phyloP scores from a whole-genome alignment of 2,113 vertebrate genomes.

The Camelus bactrianus region DNA sequence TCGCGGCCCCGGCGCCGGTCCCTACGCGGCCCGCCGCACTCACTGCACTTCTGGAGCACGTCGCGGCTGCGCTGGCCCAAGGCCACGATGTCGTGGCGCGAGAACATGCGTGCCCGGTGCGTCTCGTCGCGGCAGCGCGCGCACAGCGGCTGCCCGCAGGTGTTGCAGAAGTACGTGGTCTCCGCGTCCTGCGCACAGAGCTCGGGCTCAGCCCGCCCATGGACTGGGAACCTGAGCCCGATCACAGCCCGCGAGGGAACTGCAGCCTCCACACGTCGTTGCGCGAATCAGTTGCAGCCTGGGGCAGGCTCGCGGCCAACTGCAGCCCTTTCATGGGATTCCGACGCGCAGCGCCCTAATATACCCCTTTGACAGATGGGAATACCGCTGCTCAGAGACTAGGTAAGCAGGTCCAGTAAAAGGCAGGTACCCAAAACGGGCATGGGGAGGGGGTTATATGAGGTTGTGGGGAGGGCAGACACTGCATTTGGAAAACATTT shows the following conservation, averaged over 20 bases:
- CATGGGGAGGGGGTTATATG: background rate
- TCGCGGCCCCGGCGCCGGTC: fast-evolving
- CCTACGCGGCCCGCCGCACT: conserved; percentile 52
- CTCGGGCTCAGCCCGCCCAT: background rate
- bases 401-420: background rate
- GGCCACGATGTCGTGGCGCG: conserved; percentile 95
- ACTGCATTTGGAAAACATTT: background rate
- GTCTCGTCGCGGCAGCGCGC: conserved; percentile 93
- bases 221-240: background rate
- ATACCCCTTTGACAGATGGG: background rate
- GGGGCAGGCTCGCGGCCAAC: fast-evolving
- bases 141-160: conserved; percentile 95
- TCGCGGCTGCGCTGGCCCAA: conserved; percentile 95
- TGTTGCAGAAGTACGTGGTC: conserved; percentile 96
- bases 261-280: fast-evolving
- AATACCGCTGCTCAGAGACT: background rate
- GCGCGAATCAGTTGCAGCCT: background rate
- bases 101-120: conserved; percentile 95
- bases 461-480: background rate
- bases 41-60: conserved; percentile 95
- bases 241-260: background rate
- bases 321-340: fast-evolving
- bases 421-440: too few species aligned
- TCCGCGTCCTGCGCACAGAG: conserved; percentile 89
- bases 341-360: background rate